Evolutionary conservation across 1,140 invertebrate species (phyloP), one percentile per base, ranked within the genome.

Genomic region (Nautilus pompilius): DNA sequence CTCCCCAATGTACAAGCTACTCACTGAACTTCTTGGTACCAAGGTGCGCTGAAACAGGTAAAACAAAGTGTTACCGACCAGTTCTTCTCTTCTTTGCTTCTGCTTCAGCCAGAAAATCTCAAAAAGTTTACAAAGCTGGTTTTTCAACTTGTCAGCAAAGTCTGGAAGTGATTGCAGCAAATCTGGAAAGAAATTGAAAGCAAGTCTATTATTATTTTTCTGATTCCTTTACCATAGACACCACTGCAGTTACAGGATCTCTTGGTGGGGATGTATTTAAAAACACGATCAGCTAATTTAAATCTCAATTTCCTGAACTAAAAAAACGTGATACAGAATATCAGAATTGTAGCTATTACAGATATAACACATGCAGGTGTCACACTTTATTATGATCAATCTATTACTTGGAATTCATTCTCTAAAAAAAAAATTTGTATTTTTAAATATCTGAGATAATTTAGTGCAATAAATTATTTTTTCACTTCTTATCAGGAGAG

Each of bases 91-190:
- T 1, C 74, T 71, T 15, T 60, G 41, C 6, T 72, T 17, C 0
- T 65, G 48, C n/a, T 54, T 62, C 8, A 54, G 41, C 72, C 75
- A 79, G 71, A 75, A 79, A 0, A 17, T 33, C 55, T 79, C 77
- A 69, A 72, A 77, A 34, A 77, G n/a, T 10, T 58, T 54, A 3
- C 65, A 53, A 5, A 76, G 66, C 17, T 48, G 45, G 36, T 71
- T 66, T 53, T 75, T 75, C n/a, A 76, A 36, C 6, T 46, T 58
- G 13, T 68, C 67, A 0, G 59, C 58, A 3, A 67, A 60, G 8
- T 70, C 65, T 0, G 71, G 73, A 24, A 77, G 49, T 8, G 66
- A 59, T 2, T 61, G 55, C 26, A 77, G 32, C 22, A 77, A 60
- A 53, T 68, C 75, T 77, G 60, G 26, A 59, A 30, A 54, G 2